These are phyloP conservation scores for Trematocara stigmaticum DNA, from an alignment of 2,113 vertebrate species.

Conservation along the genomic window DNA sequence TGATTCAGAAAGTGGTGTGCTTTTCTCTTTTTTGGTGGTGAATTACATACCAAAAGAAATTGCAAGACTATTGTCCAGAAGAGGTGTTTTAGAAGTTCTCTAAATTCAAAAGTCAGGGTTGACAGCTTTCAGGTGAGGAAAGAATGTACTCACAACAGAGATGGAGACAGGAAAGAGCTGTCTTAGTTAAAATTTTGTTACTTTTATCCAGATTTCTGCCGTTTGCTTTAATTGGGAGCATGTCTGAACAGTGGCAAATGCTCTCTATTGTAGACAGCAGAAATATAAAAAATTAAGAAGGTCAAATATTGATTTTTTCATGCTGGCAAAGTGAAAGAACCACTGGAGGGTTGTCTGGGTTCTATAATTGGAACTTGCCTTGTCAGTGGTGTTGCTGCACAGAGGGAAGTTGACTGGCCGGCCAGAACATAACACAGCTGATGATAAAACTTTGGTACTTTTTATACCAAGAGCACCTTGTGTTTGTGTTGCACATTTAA, in stretches of 20 bases:
- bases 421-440: background rate
- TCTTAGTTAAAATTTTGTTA: background rate
- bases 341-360: slow-evolving; percentile 13
- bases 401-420: background rate
- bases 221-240: background rate
- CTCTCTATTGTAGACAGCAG: background rate
- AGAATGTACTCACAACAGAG: background rate
- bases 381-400: slow-evolving; percentile 9
- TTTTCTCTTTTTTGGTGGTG: background rate
- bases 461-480: background rate
- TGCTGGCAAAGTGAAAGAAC: slow-evolving; percentile 18
- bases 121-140: background rate
- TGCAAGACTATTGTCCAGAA: background rate
- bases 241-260: background rate
- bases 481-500: background rate
- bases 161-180: background rate
- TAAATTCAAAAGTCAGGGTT: background rate
- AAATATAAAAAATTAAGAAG: background rate
- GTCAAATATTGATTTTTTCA: slow-evolving; percentile 1
- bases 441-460: background rate
- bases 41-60: background rate
- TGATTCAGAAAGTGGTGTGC: background rate
- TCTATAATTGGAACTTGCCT: slow-evolving; percentile 33
- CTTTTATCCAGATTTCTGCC: background rate
- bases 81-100: background rate